Percentiles rank a stretch among this genome's conserved stretches.
Evolutionary conservation across 1,140 invertebrate genomes (phyloP).

Genomic region (Apis florea): DNA sequence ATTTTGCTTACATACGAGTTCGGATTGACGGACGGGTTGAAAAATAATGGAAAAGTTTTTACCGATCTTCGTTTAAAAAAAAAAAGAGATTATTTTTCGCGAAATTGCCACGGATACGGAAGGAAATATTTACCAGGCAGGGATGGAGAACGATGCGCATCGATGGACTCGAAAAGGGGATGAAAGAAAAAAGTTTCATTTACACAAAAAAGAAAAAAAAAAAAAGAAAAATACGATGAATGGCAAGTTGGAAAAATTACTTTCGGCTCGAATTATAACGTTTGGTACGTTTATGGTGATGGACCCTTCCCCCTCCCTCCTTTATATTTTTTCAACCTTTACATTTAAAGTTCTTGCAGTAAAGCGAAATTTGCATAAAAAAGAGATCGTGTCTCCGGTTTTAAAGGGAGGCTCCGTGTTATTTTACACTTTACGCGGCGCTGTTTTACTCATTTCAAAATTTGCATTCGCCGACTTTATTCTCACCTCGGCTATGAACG

Average conservation of each 20-base stretch:
- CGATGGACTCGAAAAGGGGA: not conserved
- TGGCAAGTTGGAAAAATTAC: not conserved
- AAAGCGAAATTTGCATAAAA: slow-evolving; percentile 18
- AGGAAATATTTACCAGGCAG: not conserved
- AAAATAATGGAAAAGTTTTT: not conserved
- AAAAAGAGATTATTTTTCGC: not conserved
- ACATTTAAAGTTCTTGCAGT: not conserved
- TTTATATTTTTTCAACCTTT: slow-evolving; percentile 17
- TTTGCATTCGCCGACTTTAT: slow-evolving; percentile 7
- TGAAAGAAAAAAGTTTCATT: not conserved
- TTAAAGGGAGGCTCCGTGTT: not conserved
- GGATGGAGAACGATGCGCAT: not conserved
- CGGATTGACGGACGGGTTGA: not conserved
- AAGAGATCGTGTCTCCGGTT: not conserved
- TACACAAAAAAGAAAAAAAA: not conserved
- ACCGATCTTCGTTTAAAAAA: no score
- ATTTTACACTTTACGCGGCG: slow-evolving; percentile 9
- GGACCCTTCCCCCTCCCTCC: no score
- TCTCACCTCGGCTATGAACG: not conserved
- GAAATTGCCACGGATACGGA: not conserved
- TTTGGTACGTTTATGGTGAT: not conserved
- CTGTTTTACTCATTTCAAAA: slow-evolving; percentile 6
- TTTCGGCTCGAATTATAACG: not conserved
- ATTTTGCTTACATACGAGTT: not conserved
- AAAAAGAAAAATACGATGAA: not conserved